These are phyloP conservation scores for Cochlearius cochlearius DNA, from an alignment of 2,113 vertebrate genomes.

Conservation along the genomic window DNA sequence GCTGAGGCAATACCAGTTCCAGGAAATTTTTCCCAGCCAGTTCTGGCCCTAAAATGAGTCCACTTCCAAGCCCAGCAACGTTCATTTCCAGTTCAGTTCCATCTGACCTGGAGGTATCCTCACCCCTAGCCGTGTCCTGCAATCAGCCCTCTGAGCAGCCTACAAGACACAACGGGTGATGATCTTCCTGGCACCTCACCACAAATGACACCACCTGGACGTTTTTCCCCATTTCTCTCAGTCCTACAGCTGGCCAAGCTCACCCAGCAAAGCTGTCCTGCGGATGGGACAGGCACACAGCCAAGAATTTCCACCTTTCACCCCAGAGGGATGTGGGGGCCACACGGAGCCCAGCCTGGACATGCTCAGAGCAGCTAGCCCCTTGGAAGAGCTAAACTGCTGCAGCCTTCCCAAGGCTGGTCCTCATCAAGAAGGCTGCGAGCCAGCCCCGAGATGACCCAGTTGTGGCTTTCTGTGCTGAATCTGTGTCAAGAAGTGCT, in stretches of 20 bases:
- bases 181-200: background rate
- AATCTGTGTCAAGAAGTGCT: background rate
- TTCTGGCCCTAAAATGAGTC: background rate
- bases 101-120: background rate
- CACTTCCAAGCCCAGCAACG: background rate
- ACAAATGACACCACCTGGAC: background rate
- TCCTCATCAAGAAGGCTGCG: background rate
- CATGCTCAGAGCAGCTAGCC: background rate
- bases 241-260: background rate
- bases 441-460: background rate
- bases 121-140: background rate
- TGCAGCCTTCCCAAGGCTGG: background rate
- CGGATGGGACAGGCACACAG: background rate
- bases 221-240: background rate
- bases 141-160: background rate
- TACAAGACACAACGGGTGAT: rapidly evolving
- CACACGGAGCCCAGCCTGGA: background rate
- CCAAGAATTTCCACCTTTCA: background rate
- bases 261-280: background rate
- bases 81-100: background rate
- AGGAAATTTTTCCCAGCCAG: background rate
- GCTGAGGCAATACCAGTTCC: background rate
- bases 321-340: background rate
- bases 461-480: background rate
- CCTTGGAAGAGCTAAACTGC: background rate